These are phyloP conservation scores for Microcebus tavaratra DNA, from an alignment of 2,113 vertebrate species.

Conservation along the genomic window DNA sequence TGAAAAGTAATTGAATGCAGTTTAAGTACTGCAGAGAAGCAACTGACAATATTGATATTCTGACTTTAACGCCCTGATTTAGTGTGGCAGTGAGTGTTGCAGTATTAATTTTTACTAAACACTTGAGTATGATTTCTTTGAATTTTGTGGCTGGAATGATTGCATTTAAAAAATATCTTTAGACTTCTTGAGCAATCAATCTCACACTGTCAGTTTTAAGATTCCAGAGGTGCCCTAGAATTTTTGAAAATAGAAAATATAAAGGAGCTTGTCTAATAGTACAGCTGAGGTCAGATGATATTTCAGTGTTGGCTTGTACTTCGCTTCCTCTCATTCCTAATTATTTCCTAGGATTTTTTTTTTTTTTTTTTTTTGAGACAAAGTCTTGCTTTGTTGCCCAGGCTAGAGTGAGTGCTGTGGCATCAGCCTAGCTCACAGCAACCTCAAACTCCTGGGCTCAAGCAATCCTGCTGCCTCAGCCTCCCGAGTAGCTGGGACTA, in stretches of 20 bases:
- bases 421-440: too few relatives aligned
- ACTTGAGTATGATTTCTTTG: conserved; percentile 8
- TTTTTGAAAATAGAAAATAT: not conserved
- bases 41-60: conserved; percentile 16
- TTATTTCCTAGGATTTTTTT: conserved; percentile 5
- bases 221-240: not conserved
- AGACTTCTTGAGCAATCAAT: not conserved
- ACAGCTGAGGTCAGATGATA: not conserved
- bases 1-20: not conserved
- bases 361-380: not conserved
- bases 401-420: too few relatives aligned
- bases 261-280: not conserved
- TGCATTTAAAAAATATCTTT: conserved; percentile 23
- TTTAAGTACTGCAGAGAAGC: not conserved
- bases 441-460: too few relatives aligned
- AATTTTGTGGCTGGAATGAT: not conserved
- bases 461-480: too few relatives aligned
- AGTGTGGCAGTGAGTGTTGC: not conserved
- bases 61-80: conserved; percentile 22
- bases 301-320: not conserved
- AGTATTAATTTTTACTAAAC: conserved; percentile 64
- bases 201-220: not conserved
- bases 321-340: not conserved
- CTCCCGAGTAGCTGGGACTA: too few relatives aligned
- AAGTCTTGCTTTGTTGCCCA: too few relatives aligned